Base-by-base conservation (phyloP, 2,888 invertebrate genomes). In the Tyria jacobaeae region DNA sequence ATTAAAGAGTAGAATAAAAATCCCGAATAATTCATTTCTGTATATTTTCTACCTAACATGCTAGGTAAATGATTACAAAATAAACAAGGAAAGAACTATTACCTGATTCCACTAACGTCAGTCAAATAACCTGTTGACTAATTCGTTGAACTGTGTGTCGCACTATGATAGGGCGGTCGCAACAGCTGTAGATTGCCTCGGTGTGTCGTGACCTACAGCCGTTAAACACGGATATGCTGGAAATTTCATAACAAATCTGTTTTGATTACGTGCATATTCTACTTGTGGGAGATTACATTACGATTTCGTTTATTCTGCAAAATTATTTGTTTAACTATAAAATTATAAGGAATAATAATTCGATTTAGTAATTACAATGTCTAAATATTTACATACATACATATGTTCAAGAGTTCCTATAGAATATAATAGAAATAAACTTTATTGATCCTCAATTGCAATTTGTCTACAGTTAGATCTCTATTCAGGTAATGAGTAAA, bases 131-230 rank as follows among this genome's bases (percentile, higher is more conserved):
- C 35, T 34, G 27, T 24, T 62, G 31, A 31, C 39, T 17, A 25
- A 9, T 39, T 41, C 50, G 4, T 6, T 10, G 0, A 9, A 21
- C 78, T 34, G 72, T 81, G 68, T 78, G 76, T 82, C 55, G 54
- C 41, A 71, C 71, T 77, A 81, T 44, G 55, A 75, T 65, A 80
- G 72, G 79, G 81, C 73, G 80, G 76, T 73, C 73, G 79, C 77
- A 84, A 82, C 86, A 85, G 83, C 82, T 85, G 84, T 73, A 71
- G 61, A 73, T 75, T 77, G 66, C 68, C 63, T 74, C 71, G 72
- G 63, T 60, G 61, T 82, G 66, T 66, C 84, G 84, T 86, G 86
- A 82, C 81, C 76, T 66, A 54, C 62, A 57, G 68, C 80, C 72
- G 75, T 86, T 79, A 86, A 73, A 71, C 60, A 70, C 48, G 65